phyloP scores from a whole-genome alignment of 2,888 invertebrate genomes.

The Cylloceria caligata region DNA sequence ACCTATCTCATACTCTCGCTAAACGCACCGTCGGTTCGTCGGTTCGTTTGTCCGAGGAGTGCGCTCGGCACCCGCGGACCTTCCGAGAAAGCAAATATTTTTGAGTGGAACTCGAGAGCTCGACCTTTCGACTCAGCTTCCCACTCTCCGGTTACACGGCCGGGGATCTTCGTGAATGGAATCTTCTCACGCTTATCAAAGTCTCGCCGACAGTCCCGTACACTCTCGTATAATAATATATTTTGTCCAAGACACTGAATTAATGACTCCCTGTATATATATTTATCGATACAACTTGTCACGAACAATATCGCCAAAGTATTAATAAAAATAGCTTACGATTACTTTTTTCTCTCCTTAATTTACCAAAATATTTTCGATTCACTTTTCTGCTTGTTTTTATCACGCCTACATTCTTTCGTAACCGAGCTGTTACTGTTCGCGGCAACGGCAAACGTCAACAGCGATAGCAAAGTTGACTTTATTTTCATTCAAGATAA shows the following conservation, averaged over 20 bases:
- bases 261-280: constrained; percentile 11
- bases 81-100: constrained; percentile 63
- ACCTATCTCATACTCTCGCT: background rate
- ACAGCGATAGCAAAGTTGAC: no score
- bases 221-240: constrained; percentile 44
- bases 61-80: constrained; percentile 22
- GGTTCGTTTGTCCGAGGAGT: constrained; percentile 1
- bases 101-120: constrained; percentile 54
- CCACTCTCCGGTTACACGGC: constrained; percentile 35
- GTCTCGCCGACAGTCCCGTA: constrained; percentile 36
- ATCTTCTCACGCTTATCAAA: constrained; percentile 68
- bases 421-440: background rate
- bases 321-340: background rate
- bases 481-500: no score
- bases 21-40: background rate
- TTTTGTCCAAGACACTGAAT: constrained; percentile 40
- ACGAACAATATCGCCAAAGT: background rate
- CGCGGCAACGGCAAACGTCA: no score
- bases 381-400: background rate
- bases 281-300: constrained; percentile 36
- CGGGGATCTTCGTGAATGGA: constrained; percentile 61
- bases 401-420: background rate
- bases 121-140: constrained; percentile 62
- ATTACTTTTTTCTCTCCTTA: background rate
- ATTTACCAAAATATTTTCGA: background rate